Evolutionary conservation across 1,140 invertebrate genomes (phyloP), one percentile per base, ranked within the genome.

Genomic region (Tetragonula clypearis): DNA sequence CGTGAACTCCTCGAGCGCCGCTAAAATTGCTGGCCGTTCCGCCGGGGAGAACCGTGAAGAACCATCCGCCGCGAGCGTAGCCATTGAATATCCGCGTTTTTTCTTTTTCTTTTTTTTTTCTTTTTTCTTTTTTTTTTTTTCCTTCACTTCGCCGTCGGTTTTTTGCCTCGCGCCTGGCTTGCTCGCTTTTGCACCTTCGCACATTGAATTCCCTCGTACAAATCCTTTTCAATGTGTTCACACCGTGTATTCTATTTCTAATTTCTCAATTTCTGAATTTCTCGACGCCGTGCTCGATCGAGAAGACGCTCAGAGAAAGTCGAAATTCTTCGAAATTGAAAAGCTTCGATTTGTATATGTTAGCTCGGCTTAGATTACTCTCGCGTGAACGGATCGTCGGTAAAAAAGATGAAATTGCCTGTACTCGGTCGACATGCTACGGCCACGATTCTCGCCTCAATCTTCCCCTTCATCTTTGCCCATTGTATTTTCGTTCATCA

Each of bases 1-100:
- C 55, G 72, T 90, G 79, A 91, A 95, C 90, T 93, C 92, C 82
- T 94, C 89, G 65, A 94, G 90, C 69, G 90, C 82, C 65, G 92
- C 88, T 80, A 92, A 81, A 85, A 93, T 86, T 72, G 78, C 75
- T 49, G 85, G 79, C 56, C 90, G 86, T 82, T 87, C 75, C 19
- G 62, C 30, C 0, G 56, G 55, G 21, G 75, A 74, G 60, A 90
- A 75, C 66, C n/a, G 58, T 12, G 73, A 69, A 19, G 68, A n/a
- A 82, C 49, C 66, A 55, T 66, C 55, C 60, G 49, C 71, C 60
- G 77, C 73, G 19, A 41, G 30, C 11, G 82, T 71, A 19, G 83
- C 65, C 85, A 91, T 90, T 55, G 35, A 66, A 55, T 72, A 26
- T 53, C 49, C 2, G 9, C 21, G 49, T 66, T 69, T 76, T 68